Evolutionary conservation across 2,888 invertebrate genomes (phyloP).

Genomic region (Apoda limacodes): DNA sequence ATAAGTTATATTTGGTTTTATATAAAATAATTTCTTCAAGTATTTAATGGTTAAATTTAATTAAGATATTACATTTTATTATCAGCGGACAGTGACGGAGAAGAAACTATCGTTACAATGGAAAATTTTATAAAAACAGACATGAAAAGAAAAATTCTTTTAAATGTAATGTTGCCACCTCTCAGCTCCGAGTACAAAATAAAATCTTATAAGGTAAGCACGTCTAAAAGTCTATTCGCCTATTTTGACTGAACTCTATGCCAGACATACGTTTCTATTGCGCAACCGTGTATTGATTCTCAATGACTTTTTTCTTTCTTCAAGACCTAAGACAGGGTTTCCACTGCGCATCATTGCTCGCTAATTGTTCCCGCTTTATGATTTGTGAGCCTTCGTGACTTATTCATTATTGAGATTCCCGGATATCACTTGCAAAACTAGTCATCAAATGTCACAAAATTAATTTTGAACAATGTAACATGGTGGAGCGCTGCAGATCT

Average conservation of each 20-base stretch:
- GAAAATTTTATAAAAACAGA: constrained; percentile 34
- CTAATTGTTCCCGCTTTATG: neutral
- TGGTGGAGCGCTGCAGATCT: too few relatives aligned
- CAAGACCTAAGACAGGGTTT: neutral
- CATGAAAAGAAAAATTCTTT: constrained; percentile 49
- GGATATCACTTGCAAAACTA: too few relatives aligned
- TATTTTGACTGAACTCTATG: too few relatives aligned
- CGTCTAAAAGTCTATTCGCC: too few relatives aligned
- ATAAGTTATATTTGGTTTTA: neutral
- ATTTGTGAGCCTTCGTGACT: too few relatives aligned
- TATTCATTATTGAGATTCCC: too few relatives aligned
- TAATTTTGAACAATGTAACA: too few relatives aligned
- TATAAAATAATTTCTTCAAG: neutral
- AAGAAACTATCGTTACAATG: constrained; percentile 25
- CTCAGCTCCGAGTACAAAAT: constrained; percentile 53
- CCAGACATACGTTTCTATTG: too few relatives aligned
- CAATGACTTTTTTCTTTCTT: neutral
- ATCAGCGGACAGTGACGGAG: constrained; percentile 12
- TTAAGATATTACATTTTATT: constrained; percentile 1
- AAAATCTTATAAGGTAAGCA: constrained; percentile 69
- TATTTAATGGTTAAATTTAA: neutral
- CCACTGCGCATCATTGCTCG: neutral
- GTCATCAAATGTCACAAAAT: too few relatives aligned
- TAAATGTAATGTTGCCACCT: constrained; percentile 62
- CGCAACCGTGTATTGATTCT: too few relatives aligned